Conservation (phyloP, 2,113 vertebrate genomes). For the Pelecanoides urinatrix region DNA sequence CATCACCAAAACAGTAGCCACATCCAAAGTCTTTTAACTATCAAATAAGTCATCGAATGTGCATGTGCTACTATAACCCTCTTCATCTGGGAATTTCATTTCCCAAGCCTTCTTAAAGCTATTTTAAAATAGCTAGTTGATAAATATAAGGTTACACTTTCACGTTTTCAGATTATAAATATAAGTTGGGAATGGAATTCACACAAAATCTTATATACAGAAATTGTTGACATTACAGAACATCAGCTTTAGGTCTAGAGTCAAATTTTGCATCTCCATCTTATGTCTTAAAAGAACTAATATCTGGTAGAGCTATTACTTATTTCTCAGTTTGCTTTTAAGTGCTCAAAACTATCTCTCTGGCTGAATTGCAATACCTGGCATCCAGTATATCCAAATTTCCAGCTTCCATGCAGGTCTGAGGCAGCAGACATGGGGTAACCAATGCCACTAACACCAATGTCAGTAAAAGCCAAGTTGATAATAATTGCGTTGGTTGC, state of each 20-base stretch:
- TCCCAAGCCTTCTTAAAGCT: background rate
- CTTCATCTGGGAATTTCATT: background rate
- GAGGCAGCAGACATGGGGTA: conserved; percentile 98
- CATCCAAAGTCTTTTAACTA: background rate
- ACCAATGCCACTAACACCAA: conserved; percentile 95
- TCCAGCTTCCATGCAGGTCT: conserved; percentile 94
- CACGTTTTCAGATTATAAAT: background rate
- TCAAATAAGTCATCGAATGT: background rate
- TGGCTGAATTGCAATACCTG: conserved; percentile 78
- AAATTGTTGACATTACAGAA: background rate
- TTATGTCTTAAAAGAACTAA: background rate
- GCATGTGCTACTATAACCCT: background rate
- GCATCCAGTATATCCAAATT: conserved; percentile 91
- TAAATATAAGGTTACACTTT: background rate
- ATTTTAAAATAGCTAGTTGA: background rate
- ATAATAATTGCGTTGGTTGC: conserved; percentile 95
- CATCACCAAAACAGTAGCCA: background rate
- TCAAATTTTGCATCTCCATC: background rate
- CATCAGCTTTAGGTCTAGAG: background rate
- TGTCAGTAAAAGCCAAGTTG: conserved; percentile 93
- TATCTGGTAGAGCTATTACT: background rate
- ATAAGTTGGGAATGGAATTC: background rate
- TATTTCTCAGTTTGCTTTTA: background rate
- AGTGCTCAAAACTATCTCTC: background rate
- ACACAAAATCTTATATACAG: background rate